Evolutionary conservation across 1,140 invertebrate species (phyloP), one percentile per base, ranked within the genome.

Genomic region (Drosophila pectinifera): DNA sequence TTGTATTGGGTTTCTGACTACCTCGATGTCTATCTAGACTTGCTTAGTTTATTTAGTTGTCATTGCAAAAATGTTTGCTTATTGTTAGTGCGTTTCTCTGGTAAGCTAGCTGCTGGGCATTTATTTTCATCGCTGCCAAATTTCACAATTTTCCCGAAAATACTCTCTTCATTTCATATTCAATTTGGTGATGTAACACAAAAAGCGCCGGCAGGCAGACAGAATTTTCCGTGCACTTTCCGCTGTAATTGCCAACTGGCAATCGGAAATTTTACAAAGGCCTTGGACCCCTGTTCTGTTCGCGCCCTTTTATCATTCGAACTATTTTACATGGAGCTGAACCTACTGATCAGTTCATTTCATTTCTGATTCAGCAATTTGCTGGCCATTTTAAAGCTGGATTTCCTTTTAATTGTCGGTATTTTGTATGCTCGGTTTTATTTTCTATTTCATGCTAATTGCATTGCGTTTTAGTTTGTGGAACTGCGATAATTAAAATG

Each of bases 31-130:
- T n/a, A 16, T 57, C 39, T 16, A 43, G 48, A 55, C 31, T 49
- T 26, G 48, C 56, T 39, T 61, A 79, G 83, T 88, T 83, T 88
- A 89, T 83, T 86, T 86, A 86, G 83, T 86, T 86, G 80, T 83
- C 83, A 73, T 79, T 79, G 75, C 62, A 67, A 76, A 86, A 86
- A 79, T 88, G 83, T 82, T 83, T 73, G 78, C 61, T 62, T 53
- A 78, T 88, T 82, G 78, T 88, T 80, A 72, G 74, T 77, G 65
- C 48, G 63, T 78, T 49, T 65, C 58, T 26, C 59, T 41, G 31
- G 39, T 42, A 36, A 38, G 46, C 22, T 57, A 26, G 72, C 64
- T 45, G 18, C 16, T 36, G 45, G 69, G 38, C 34, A 43, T 59
- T 80, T 42, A 69, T 61, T 76, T 48, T 72, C 65, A 67, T 69